Conservation (phyloP, 2,888 invertebrate species). For the Pammene aurita region DNA sequence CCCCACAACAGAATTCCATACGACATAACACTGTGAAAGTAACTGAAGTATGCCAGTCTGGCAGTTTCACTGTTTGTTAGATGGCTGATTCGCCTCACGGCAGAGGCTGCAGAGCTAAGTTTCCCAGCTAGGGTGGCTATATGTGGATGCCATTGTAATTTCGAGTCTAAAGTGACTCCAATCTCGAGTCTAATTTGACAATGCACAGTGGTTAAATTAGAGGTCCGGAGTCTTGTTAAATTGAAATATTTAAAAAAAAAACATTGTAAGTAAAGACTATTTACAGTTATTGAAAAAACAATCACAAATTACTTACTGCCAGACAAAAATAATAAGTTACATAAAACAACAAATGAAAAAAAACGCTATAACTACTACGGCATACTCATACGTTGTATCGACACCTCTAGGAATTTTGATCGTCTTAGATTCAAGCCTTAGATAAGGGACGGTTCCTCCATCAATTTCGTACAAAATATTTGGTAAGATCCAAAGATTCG, state of each 20-base stretch:
- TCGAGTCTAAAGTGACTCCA: too few relatives aligned
- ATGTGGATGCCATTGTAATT: too few relatives aligned
- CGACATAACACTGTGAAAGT: too few relatives aligned
- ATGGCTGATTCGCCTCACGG: too few relatives aligned
- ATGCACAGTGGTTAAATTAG: neutral
- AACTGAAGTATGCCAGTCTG: too few relatives aligned
- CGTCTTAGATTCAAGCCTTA: slow-evolving; percentile 67
- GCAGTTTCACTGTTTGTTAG: too few relatives aligned
- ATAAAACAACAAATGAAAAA: slow-evolving; percentile 43
- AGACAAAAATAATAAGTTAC: slow-evolving; percentile 12
- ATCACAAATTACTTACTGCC: neutral
- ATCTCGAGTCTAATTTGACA: too few relatives aligned
- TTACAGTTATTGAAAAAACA: neutral
- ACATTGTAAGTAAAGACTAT: neutral
- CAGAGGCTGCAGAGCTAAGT: too few relatives aligned
- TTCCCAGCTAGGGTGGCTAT: too few relatives aligned
- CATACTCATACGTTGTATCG: slow-evolving; percentile 74
- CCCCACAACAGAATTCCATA: too few relatives aligned
- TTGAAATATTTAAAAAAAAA: too few relatives aligned
- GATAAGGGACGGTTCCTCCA: slow-evolving; percentile 76
- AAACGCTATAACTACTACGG: slow-evolving; percentile 58
- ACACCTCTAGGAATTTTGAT: slow-evolving; percentile 83
- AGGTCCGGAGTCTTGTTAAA: slow-evolving; percentile 38
- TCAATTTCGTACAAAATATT: slow-evolving; percentile 82
- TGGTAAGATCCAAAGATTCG: slow-evolving; percentile 76